phyloP scores from a whole-genome alignment of 2,797 vertebrate genomes.

The Oryzias dopingdopingensis region DNA sequence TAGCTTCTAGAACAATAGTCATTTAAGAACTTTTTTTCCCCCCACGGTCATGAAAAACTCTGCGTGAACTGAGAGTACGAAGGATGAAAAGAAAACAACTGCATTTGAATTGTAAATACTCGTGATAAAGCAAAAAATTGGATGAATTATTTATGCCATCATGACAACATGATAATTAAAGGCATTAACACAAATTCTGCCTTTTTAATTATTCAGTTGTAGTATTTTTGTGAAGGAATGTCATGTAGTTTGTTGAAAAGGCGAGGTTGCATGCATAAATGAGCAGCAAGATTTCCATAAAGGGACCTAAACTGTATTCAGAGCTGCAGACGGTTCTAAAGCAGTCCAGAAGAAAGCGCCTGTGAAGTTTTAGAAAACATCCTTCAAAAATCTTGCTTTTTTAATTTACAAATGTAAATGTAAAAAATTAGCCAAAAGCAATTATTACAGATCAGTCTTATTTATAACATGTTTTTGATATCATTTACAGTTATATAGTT shows the following conservation, averaged over 20 bases:
- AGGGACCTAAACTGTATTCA: constrained; percentile 42
- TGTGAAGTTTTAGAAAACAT: constrained; percentile 12
- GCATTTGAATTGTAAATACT: constrained; percentile 68
- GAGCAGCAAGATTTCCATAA: constrained; percentile 64
- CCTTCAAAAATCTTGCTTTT: constrained; percentile 4
- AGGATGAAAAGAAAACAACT: constrained; percentile 20
- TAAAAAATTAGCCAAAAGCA: constrained; percentile 4
- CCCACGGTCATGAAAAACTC: constrained; percentile 45
- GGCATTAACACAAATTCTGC: constrained; percentile 67
- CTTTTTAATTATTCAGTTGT: constrained; percentile 65
- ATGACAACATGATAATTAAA: constrained; percentile 70
- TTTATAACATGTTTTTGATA: too few species aligned
- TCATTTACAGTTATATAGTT: too few species aligned
- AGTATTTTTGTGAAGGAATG: constrained; percentile 57
- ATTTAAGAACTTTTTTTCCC: constrained; percentile 22
- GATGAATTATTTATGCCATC: constrained; percentile 73
- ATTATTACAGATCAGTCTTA: neutral
- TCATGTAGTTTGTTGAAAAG: constrained; percentile 57
- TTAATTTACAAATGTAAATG: constrained; percentile 11
- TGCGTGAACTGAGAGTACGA: constrained; percentile 42
- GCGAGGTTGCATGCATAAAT: constrained; percentile 51
- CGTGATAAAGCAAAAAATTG: constrained; percentile 15
- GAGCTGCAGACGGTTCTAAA: constrained; percentile 32
- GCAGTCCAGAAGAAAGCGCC: constrained; percentile 14
- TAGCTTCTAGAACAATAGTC: constrained; percentile 44